Conservation (phyloP, 1,140 invertebrate species). For the Idris sp. region DNA sequence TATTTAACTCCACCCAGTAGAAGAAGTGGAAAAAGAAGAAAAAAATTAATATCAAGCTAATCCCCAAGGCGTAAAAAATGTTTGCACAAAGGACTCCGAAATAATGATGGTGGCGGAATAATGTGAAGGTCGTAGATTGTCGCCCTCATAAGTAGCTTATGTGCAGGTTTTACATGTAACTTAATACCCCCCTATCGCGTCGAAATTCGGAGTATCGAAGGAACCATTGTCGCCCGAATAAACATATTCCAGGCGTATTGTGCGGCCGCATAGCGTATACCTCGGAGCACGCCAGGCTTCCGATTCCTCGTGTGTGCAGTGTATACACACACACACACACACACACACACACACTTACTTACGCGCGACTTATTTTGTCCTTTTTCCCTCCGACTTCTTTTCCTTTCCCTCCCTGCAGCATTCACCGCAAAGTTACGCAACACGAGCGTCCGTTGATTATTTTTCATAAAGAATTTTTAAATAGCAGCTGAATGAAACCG, state of each 20-base stretch:
- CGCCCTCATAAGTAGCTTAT: constrained; percentile 30
- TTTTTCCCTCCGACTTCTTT: constrained; percentile 1
- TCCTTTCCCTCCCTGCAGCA: constrained; percentile 3
- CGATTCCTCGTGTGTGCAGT: constrained; percentile 13
- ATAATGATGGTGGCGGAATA: background rate
- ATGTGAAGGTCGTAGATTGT: constrained; percentile 22
- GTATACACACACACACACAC: background rate
- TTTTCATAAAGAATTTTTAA: constrained; percentile 55
- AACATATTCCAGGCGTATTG: constrained; percentile 48
- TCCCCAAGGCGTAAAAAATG: constrained; percentile 19
- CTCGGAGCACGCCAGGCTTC: constrained; percentile 42
- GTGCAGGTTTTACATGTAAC: constrained; percentile 37
- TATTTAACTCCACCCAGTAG: background rate
- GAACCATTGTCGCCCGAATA: constrained; percentile 32
- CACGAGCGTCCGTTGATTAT: constrained; percentile 53
- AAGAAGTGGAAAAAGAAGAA: background rate
- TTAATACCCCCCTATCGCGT: constrained; percentile 35
- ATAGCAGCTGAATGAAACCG: constrained; percentile 59
- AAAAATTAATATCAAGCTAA: constrained; percentile 24
- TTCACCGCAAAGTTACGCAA: constrained; percentile 35
- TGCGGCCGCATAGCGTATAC: constrained; percentile 50
- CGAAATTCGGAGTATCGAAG: constrained; percentile 46
- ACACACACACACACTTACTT: background rate
- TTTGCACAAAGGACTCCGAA: background rate
- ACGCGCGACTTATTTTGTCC: constrained; percentile 5